Percentiles rank a stretch among this genome's conserved stretches.
phyloP scores from a whole-genome alignment of 1,140 invertebrate genomes.

The Sminthurides bifidus region DNA sequence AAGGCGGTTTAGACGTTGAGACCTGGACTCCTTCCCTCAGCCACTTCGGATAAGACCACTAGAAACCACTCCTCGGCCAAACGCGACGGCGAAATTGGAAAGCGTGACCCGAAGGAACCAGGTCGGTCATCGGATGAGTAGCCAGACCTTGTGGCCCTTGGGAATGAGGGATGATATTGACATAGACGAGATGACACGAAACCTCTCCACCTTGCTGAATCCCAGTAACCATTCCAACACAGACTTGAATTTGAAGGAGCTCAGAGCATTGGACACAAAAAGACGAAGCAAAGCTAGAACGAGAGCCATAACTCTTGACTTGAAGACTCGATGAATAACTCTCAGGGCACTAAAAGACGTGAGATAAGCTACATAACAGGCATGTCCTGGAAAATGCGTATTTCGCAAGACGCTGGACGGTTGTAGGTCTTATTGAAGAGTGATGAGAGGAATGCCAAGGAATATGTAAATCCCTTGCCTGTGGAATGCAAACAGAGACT shows the following conservation, averaged over 20 bases:
- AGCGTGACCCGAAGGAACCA: not conserved
- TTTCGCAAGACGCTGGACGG: slow-evolving; percentile 1
- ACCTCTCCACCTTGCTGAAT: slow-evolving; percentile 33
- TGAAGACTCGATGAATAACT: slow-evolving; percentile 2
- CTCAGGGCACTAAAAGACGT: not conserved
- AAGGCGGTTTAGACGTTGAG: no score
- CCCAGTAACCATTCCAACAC: slow-evolving; percentile 35
- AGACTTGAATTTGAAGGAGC: slow-evolving; percentile 36
- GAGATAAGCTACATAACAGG: not conserved
- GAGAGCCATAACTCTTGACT: slow-evolving; percentile 5
- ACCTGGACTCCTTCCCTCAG: no score
- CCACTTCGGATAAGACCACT: slow-evolving; percentile 5
- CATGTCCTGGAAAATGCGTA: not conserved
- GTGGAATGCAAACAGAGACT: not conserved
- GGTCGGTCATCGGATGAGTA: not conserved
- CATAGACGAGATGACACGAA: slow-evolving; percentile 37
- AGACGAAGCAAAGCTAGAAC: not conserved
- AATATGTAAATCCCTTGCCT: slow-evolving; percentile 23
- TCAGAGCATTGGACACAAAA: not conserved
- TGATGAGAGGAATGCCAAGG: slow-evolving; percentile 16
- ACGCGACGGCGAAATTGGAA: not conserved
- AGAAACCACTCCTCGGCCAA: not conserved
- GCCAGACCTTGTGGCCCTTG: not conserved
- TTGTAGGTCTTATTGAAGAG: not conserved
- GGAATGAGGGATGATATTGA: slow-evolving; percentile 31